Evolutionary conservation across 2,888 invertebrate species (phyloP), one percentile per base, ranked within the genome.

Genomic region (Plusia festucae): DNA sequence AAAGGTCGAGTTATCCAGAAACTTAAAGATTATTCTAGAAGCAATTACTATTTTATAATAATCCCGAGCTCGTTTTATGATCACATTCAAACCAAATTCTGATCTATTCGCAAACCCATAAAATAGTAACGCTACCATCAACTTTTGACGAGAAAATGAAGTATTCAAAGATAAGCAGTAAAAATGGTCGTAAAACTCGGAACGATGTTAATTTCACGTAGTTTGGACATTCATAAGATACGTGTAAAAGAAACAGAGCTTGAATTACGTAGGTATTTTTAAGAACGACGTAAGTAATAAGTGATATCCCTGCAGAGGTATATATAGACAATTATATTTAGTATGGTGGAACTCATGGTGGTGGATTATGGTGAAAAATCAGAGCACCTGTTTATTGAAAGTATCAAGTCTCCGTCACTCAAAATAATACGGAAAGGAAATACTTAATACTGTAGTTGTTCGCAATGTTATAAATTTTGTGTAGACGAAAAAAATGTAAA

Each of bases 151-250:
- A 49, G 46, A 49, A 49, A 18, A 49, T 49, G 46, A 49, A 49
- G 46, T 49, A 49, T 49, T 49, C 46, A 49, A 20, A 49, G 46
- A 49, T 49, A 49, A 49, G 46, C 46, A 49, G 46, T 49, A 49
- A 49, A 49, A 49, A 18, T 40, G 46, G 1, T 20, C 46, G 20
- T 49, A 49, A 49, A 49, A 49, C 9, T 9, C 46, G 46, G 11
- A 49, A 49, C 20, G 46, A 49, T 49, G 46, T 49, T 49, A 49
- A 49, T 49, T 49, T 20, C 18, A 49, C 46, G 46, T 18, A 49
- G 46, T 49, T 49, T 20, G 18, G 20, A 18, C 46, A 49, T 20
- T 16, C 46, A 49, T 16, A 9, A 40, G 15, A 30, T 30, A 30
- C 30, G 46, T 49, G 20, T 49, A 2, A 2, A 18, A n/a, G 20